Base-by-base conservation (phyloP, 1,140 invertebrate species). In the Eupristina koningsbergeri region DNA sequence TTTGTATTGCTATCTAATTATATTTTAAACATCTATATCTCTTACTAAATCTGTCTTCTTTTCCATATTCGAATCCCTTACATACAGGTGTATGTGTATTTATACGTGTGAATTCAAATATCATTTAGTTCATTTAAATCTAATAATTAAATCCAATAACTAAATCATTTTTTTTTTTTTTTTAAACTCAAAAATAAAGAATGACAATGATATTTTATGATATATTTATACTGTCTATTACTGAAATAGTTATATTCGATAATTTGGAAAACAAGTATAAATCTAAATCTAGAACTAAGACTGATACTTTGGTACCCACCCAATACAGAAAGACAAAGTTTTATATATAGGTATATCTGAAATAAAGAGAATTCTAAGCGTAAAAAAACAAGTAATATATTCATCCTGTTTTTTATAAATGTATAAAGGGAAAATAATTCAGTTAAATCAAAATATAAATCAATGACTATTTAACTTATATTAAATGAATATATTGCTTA, bases 341-440 rank as follows among this genome's bases (percentile, higher is more conserved):
- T 36, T 63, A 71, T 76, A 47, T 34, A 50, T 50, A 47, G 73
- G 50, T 34, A 74, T 1, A 47, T 31, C 15, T 0, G 45, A 58
- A 58, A 61, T 36, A 76, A 76, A 76, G 45, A 76, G 34, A 36
- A 58, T 39, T 36, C 22, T 76, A 36, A 58, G 22, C 19, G 15
- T 53, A 15, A 1, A 74, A 74, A 15, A 74, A 22, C n/a, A 17
- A 69, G 45, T 69, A n/a, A 29, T 31, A 45, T 61, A 81, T 73
- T 39, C 50, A 61, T 81, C 74, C 45, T 45, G 47, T 63, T 53
- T 22, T 34, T n/a, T n/a, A n/a, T 74, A 71, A 53, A 45, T 81
- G 61, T 58, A 61, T 73, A 50, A 50, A 41, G 73, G 13, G 29
- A 64, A 50, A 22, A n/a, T n/a, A n/a, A 5, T 2, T 29, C 31